phyloP scores from a whole-genome alignment of 2,888 invertebrate species.

The Tolmerus cingulatus region DNA sequence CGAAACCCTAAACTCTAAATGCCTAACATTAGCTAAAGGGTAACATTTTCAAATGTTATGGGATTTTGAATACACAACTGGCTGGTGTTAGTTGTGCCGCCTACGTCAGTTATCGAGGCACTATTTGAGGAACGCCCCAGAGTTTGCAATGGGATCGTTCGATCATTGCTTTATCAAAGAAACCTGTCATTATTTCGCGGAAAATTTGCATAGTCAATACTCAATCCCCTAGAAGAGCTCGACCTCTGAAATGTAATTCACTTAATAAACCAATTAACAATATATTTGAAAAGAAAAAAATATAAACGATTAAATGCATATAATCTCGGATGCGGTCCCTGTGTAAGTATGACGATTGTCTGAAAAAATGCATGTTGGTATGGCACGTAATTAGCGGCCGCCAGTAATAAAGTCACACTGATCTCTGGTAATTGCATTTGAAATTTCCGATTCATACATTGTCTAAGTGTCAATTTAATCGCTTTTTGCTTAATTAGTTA shows the following conservation, averaged over 20 bases:
- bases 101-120: not conserved
- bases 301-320: not conserved
- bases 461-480: not conserved
- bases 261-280: conserved; percentile 6
- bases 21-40: no score
- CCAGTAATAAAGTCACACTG: not conserved
- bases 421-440: not conserved
- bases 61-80: not conserved
- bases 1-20: no score
- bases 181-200: not conserved
- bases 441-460: not conserved
- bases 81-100: not conserved
- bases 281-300: not conserved
- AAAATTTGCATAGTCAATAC: conserved; percentile 6
- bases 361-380: not conserved
- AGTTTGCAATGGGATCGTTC: not conserved
- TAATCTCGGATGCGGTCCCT: not conserved
- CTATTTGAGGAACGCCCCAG: not conserved
- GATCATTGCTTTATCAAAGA: not conserved
- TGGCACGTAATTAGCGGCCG: not conserved
- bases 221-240: not conserved
- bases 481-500: not conserved
- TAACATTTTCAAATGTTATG: no score
- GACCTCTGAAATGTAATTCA: not conserved
- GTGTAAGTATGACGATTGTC: not conserved